Conservation (phyloP, 2,888 invertebrate genomes). For the Agriopis aurantiaria region DNA sequence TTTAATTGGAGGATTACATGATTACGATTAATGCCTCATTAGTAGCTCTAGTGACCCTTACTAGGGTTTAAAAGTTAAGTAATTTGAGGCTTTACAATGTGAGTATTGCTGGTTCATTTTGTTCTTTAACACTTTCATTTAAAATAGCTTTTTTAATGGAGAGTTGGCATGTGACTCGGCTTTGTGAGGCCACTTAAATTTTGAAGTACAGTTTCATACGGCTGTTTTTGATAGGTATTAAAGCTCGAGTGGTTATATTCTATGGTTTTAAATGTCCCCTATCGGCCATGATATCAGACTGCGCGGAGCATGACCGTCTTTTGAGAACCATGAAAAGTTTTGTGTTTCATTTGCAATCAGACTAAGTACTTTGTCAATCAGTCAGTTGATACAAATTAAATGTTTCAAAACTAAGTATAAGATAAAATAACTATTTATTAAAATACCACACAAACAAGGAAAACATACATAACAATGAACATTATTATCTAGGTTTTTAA, state of each 20-base stretch:
- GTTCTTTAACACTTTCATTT: conserved; percentile 10
- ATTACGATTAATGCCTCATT: conserved; percentile 44
- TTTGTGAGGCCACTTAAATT: neutral
- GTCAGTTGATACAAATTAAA: too few relatives aligned
- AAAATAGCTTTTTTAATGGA: conserved; percentile 6
- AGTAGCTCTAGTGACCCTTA: conserved; percentile 34
- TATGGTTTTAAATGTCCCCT: neutral
- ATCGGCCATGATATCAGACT: too few relatives aligned
- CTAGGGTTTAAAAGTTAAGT: conserved; percentile 26
- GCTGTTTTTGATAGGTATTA: conserved; percentile 11
- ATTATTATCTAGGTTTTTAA: too few relatives aligned
- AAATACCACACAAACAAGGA: too few relatives aligned
- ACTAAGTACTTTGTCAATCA: too few relatives aligned
- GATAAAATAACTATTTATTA: too few relatives aligned
- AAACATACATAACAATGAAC: too few relatives aligned
- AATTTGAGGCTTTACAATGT: conserved; percentile 20
- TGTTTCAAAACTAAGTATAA: too few relatives aligned
- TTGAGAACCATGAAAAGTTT: too few relatives aligned
- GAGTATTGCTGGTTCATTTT: conserved; percentile 2
- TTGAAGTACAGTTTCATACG: conserved; percentile 11
- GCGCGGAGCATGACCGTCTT: too few relatives aligned
- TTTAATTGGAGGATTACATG: conserved; percentile 47
- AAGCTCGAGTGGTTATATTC: neutral
- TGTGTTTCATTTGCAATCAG: too few relatives aligned
- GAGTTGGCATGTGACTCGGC: neutral